These are phyloP conservation scores for Limnodromus scolopaceus DNA, from an alignment of 2,797 vertebrate genomes.

Conservation along the genomic window DNA sequence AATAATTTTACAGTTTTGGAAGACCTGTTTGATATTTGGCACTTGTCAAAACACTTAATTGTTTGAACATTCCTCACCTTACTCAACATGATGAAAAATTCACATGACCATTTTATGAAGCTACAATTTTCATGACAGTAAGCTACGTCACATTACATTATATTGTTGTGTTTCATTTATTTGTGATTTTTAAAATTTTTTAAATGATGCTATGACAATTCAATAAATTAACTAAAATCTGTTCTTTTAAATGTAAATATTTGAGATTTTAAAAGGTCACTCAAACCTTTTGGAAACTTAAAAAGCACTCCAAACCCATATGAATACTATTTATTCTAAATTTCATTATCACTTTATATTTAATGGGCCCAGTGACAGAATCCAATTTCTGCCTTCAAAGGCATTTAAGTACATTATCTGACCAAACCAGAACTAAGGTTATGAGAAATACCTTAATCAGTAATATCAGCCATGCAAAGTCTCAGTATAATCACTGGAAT, in stretches of 20 bases:
- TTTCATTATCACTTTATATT: neutral
- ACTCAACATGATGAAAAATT: neutral
- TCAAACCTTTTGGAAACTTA: neutral
- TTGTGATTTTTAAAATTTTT: neutral
- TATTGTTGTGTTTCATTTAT: neutral
- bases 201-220: neutral
- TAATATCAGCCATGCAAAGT: neutral
- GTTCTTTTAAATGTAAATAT: neutral
- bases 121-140: neutral
- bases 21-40: neutral
- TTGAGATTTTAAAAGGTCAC: neutral
- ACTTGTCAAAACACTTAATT: neutral
- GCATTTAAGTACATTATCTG: neutral
- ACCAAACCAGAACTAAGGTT: neutral
- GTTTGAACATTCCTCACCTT: neutral
- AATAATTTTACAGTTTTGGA: neutral
- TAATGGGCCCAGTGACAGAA: neutral
- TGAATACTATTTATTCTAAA: neutral
- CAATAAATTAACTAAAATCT: neutral
- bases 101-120: neutral
- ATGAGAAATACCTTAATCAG: neutral
- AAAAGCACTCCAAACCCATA: neutral
- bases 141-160: neutral
- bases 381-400: neutral
- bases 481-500: neutral